These are phyloP conservation scores for Nomada hirtipes DNA, from an alignment of 2,888 invertebrate species.

Conservation along the genomic window DNA sequence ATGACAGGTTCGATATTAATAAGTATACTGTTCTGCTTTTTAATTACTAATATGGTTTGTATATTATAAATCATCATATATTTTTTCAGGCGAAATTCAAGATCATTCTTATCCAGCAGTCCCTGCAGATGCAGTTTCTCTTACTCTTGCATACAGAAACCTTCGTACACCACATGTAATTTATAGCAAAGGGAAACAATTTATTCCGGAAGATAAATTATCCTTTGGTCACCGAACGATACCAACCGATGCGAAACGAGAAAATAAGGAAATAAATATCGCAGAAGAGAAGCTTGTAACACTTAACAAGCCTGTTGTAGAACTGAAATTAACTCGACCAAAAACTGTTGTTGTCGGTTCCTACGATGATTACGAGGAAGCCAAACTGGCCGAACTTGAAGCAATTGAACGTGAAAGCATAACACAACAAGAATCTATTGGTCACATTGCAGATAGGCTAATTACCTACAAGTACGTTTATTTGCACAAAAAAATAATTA, in stretches of 20 bases:
- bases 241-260: constrained; percentile 82
- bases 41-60: background rate
- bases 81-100: constrained; percentile 37
- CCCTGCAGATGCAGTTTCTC: constrained; percentile 76
- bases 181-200: constrained; percentile 78
- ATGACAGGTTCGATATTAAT: constrained; percentile 19
- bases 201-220: constrained; percentile 85
- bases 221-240: constrained; percentile 85
- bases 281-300: constrained; percentile 85
- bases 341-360: constrained; percentile 38
- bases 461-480: constrained; percentile 71
- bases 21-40: background rate
- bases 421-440: constrained; percentile 50
- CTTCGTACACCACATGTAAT: constrained; percentile 80
- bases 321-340: constrained; percentile 80
- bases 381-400: constrained; percentile 71
- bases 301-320: constrained; percentile 86
- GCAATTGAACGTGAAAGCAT: constrained; percentile 71
- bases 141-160: constrained; percentile 73
- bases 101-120: constrained; percentile 50
- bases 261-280: constrained; percentile 77
- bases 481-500: background rate
- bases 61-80: background rate
- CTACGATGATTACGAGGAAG: constrained; percentile 63
- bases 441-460: constrained; percentile 38